Base-by-base conservation (phyloP, 37 sponge, comb jelly and placozoan genomes). In the Aplysina aerophoba region DNA sequence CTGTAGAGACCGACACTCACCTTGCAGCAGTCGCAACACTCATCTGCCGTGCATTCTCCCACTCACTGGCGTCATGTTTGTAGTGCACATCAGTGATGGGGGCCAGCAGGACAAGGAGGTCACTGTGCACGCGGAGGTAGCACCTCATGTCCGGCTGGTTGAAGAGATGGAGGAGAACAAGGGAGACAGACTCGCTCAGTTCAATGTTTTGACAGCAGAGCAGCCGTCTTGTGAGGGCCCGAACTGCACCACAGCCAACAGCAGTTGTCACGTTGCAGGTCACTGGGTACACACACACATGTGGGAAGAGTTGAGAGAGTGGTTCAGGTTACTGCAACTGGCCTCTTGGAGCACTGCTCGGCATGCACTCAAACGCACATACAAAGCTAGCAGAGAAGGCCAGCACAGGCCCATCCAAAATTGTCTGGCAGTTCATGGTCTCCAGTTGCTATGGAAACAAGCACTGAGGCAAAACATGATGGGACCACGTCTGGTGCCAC, bases 61-160 rank as follows among this genome's bases (percentile, higher is more conserved):
- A 73, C 5, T 85, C 85, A 1, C 73, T 78, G 0, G 55, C 69
- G 17, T 37, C 53, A 80, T 59, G 66, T 8, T 81, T 22, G 53
- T 88, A 93, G 58, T 93, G 91, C 0, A 90, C 74, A 80, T 93
- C 94, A 16, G 94, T 93, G 69, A 93, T 85, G 28, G 94, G 94
- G 33, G 94, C 94, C 39, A 93, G 64, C n/a, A 93, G 25, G 33
- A 58, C 67, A 88, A 89, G 63, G 24, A 75, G 62, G 37, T 37
- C 31, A 36, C 15, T n/a, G 22, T 25, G 24, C 12, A 27, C 13
- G 16, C 90, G n/a, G 53, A 89, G 68, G 82, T 87, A 90, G 66
- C 81, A 84, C 55, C 94, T 40, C 0, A 91, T 80, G 40, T 30
- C 34, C 0, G 91, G 88, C 13, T 40, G 40, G 58, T 93, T 90